Conservation (phyloP, 2,797 vertebrate genomes). For the Sarcoramphus papa region DNA sequence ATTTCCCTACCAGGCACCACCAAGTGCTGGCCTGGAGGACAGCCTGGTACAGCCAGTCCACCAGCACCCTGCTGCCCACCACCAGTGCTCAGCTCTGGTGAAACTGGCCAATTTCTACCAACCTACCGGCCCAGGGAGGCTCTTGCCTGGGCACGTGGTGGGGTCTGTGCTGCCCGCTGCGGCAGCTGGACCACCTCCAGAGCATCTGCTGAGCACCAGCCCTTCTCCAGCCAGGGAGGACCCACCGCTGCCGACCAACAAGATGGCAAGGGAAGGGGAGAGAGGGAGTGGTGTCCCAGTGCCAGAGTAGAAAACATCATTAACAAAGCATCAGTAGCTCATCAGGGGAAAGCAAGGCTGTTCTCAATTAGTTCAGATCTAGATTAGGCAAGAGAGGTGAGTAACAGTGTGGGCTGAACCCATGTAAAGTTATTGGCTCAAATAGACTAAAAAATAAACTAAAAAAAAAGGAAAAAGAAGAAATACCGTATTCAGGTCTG, state of each 20-base stretch:
- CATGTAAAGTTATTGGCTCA: constrained; percentile 27
- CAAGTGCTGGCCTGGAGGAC: neutral
- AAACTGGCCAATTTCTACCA: neutral
- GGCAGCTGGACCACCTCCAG: neutral
- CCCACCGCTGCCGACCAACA: neutral
- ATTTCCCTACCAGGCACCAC: neutral
- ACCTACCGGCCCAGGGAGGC: neutral
- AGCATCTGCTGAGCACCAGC: neutral
- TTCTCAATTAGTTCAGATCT: constrained; percentile 31
- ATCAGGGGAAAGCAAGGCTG: constrained; percentile 14
- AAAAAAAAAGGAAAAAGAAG: neutral
- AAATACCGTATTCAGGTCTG: constrained; percentile 40
- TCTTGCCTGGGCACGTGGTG: neutral
- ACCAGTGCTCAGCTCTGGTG: neutral
- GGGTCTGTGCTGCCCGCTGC: neutral
- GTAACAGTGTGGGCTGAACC: constrained; percentile 16
- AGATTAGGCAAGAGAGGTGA: constrained; percentile 60
- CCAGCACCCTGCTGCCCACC: neutral
- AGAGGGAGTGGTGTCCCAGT: neutral
- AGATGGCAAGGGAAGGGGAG: neutral
- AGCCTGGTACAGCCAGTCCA: neutral
- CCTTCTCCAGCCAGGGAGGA: neutral
- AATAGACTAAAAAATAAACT: neutral
- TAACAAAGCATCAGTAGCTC: constrained; percentile 41
- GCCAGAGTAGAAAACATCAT: neutral